Conservation (phyloP, 2,797 vertebrate species). For the Chloroceryle inda region DNA sequence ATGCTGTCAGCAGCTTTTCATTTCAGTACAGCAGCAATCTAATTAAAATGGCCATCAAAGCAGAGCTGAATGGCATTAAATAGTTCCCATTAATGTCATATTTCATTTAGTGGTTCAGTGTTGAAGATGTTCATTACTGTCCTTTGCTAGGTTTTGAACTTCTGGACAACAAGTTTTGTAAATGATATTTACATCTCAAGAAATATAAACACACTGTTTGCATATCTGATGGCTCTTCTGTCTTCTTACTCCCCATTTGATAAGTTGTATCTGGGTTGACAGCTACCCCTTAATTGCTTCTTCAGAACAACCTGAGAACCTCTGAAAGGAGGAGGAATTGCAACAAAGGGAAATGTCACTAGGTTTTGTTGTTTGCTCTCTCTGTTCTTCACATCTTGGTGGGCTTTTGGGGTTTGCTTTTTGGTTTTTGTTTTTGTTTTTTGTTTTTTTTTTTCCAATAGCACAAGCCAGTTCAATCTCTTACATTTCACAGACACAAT, state of each 20-base stretch:
- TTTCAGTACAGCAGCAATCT: slow-evolving; percentile 48
- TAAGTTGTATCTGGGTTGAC: background rate
- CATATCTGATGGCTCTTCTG: background rate
- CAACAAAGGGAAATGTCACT: background rate
- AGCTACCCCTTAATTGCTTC: background rate
- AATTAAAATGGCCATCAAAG: slow-evolving; percentile 80
- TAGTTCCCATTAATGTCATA: slow-evolving; percentile 74
- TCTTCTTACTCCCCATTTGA: background rate
- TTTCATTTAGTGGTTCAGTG: slow-evolving; percentile 67
- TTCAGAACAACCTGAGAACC: background rate
- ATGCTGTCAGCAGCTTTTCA: slow-evolving; percentile 65
- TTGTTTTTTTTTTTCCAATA: background rate
- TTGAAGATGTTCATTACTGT: slow-evolving; percentile 65
- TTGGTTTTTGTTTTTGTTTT: background rate
- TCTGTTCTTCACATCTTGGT: background rate
- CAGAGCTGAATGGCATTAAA: slow-evolving; percentile 61
- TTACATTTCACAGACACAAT: rapidly evolving
- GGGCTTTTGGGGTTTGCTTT: no score
- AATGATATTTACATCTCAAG: slow-evolving; percentile 47
- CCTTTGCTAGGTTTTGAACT: slow-evolving; percentile 41
- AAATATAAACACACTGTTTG: slow-evolving; percentile 29
- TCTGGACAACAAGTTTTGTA: slow-evolving; percentile 37
- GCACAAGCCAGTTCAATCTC: background rate
- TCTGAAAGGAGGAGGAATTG: background rate
- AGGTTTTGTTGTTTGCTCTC: background rate